Base-by-base conservation (phyloP, 2,113 vertebrate species). In the Neodontobutis hainanensis region DNA sequence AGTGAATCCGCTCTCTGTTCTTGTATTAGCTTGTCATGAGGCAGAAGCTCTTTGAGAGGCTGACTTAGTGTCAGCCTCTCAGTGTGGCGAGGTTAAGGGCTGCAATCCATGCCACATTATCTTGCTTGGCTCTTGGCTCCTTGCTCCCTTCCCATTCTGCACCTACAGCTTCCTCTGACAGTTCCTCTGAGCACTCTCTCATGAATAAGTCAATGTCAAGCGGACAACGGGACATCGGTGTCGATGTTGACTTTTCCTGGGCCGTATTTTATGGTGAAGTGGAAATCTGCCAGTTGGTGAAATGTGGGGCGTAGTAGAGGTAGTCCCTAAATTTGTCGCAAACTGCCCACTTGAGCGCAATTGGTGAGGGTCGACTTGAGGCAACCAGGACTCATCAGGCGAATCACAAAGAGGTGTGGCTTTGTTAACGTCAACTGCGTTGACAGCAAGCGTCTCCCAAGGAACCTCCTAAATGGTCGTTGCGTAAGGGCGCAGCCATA, bases 261-360 rank as follows among this genome's bases (percentile, higher is more conserved):
- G 11, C 49, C 8, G 11, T 51, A 51, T 15, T 51, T 51, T 51
- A 51, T 51, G 19, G 19, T 5, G 8, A 51, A 51, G 19, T 51
- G 16, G 49, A 51, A 51, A 19, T 19, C 49, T 32, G 49, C 49
- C 2, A 51, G 49, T 27, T 51, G 16, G 57, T 60, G 57, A 60
- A 60, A 60, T 60, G 57, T 5, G 57, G 42, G n/a, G 57, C 40
- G 2, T 60, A 60, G 16, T 15, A 60, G 3, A 44, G 40, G 4
- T 60, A 44, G 7, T 44, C 16, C 9, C 19, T 40, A 19, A 60
- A 60, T 15, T 60, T 60, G 11, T 60, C 57, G 8, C 40, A 60
- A 19, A 60, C 36, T 42, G 57, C 57, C 57, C 60, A 50, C 48
- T 50, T 50, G 48, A 62, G 45, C 2, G 45, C 60, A n/a, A n/a